Evolutionary conservation across 2,113 vertebrate genomes (phyloP), one percentile per base, ranked within the genome.

Genomic region (Sporophila hypoxantha): DNA sequence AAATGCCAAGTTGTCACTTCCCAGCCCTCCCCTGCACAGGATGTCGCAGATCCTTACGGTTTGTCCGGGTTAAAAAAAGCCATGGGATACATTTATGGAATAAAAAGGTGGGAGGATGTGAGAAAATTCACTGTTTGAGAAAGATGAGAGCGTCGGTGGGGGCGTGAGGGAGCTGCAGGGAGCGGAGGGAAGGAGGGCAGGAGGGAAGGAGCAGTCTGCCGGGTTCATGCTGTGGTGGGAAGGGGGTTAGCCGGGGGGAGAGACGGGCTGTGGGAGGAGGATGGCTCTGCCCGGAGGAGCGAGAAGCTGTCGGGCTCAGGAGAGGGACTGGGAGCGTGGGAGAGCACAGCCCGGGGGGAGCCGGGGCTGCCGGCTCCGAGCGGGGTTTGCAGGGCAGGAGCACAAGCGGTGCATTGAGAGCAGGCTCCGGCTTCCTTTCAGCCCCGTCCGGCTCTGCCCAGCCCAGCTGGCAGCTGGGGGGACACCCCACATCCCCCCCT

Each of bases 401-500:
- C 18, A 87, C 82, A 93, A 89, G 68, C 34, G 10, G 23, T 0
- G 60, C 73, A 87, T 92, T 92, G 89, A 94, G 25, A 1, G 57
- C 56, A 7, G 61, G 46, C 55, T 79, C 57, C 78, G 19, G 82
- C 77, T 74, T 83, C 1, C 76, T 74, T 85, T 89, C 56, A 85
- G 78, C 52, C 49, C 36, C 0, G 8, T 69, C 46, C 53, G 26
- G 59, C 81, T 42, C 13, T 7, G 8, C 39, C 7, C 8, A 15
- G 67, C 55, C 89, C 91, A 95, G 83, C 92, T 90, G 80, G 83
- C 89, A 90, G 89, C 87, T 69, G 85, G 46, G 79, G 79, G 70
- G 14, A 13, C 37, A 15, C 32, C 23, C 68, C 47, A 26, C 47
- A 49, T 49, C 47, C 23, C 50, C n/a, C 44, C 19, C 85, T 62